Evolutionary conservation across 1,140 invertebrate species (phyloP).

Genomic region (Penaeus indicus): DNA sequence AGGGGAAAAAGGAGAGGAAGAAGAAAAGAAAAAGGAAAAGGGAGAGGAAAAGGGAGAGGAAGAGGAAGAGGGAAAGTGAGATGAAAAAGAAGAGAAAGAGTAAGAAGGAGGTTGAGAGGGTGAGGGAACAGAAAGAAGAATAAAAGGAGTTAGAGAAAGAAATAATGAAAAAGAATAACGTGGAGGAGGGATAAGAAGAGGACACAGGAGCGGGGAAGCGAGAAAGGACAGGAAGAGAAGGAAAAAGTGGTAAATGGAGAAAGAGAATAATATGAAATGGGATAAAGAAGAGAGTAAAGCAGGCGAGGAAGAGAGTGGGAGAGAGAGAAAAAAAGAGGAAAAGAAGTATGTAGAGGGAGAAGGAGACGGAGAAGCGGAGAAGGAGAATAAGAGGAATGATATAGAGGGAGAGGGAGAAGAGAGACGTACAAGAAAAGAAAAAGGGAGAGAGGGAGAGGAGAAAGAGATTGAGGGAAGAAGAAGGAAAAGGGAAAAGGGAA

Average conservation of each 20-base stretch:
- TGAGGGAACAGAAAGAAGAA: background rate
- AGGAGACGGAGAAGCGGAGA: background rate
- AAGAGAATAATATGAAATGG: background rate
- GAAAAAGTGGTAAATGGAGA: background rate
- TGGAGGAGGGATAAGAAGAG: background rate
- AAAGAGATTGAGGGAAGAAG: no score
- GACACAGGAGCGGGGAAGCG: background rate
- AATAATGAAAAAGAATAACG: background rate
- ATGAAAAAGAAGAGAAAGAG: background rate
- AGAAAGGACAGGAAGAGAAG: background rate
- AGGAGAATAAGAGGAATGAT: background rate
- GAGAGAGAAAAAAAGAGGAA: background rate
- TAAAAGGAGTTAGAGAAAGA: background rate
- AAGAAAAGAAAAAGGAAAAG: background rate
- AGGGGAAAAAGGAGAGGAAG: background rate
- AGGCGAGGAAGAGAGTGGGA: background rate
- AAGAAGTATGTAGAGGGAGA: background rate
- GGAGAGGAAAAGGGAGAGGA: background rate
- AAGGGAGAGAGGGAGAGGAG: no score
- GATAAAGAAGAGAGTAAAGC: background rate
- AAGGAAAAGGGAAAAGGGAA: no score
- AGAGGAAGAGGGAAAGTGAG: background rate
- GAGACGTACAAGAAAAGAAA: no score
- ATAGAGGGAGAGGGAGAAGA: background rate
- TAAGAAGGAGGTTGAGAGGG: background rate